Evolutionary conservation across 2,113 vertebrate genomes (phyloP).

Genomic region (Dipodomys spectabilis): DNA sequence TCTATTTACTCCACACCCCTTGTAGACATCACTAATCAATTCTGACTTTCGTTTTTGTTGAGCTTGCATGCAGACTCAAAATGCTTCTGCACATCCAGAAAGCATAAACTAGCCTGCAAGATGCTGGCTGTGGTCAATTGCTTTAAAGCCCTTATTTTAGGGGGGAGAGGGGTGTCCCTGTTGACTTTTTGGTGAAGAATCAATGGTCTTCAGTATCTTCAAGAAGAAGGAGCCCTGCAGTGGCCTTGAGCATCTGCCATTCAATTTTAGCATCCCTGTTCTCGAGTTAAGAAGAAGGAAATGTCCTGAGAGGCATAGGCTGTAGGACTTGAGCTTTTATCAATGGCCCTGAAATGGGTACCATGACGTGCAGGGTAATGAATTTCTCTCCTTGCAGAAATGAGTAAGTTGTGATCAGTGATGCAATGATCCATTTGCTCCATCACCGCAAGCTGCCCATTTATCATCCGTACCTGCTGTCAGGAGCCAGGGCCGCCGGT

Average conservation of each 20-base stretch:
- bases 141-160: neutral
- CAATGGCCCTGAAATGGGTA: constrained; percentile 66
- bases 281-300: neutral
- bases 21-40: neutral
- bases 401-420: constrained; percentile 82
- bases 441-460: constrained; percentile 83
- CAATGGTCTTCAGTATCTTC: neutral
- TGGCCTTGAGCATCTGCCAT: neutral
- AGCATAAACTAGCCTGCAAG: neutral
- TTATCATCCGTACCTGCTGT: constrained; percentile 85
- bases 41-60: neutral
- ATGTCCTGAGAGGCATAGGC: constrained; percentile 63
- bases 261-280: constrained; percentile 14
- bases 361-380: constrained; percentile 75
- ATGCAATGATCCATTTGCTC: constrained; percentile 87
- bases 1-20: neutral
- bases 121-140: constrained; percentile 12
- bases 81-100: neutral
- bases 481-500: constrained; percentile 73
- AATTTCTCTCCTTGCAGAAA: constrained; percentile 83
- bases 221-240: neutral
- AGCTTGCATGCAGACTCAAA: neutral
- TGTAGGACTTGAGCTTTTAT: constrained; percentile 60
- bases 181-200: constrained; percentile 45
- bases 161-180: neutral